Evolutionary conservation across 2,888 invertebrate species (phyloP).

Genomic region (Idaea biselata): DNA sequence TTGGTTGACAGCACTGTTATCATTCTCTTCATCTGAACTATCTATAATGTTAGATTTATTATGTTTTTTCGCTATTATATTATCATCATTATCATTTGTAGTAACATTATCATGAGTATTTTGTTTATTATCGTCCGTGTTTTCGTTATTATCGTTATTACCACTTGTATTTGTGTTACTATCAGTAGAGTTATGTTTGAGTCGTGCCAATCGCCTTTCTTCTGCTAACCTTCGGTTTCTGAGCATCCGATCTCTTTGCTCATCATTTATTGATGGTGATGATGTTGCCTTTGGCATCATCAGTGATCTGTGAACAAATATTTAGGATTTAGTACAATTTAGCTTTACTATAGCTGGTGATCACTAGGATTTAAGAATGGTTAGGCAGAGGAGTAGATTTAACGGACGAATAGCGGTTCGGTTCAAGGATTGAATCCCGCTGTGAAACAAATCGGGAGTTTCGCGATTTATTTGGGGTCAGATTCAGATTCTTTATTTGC

Average conservation of each 20-base stretch:
- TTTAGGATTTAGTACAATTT: not conserved
- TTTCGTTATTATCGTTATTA: slow-evolving; percentile 9
- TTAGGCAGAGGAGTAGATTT: no score
- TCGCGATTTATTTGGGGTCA: no score
- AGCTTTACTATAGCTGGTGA: not conserved
- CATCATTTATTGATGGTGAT: slow-evolving; percentile 78
- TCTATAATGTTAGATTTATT: slow-evolving; percentile 24
- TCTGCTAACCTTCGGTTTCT: slow-evolving; percentile 84
- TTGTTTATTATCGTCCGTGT: slow-evolving; percentile 6
- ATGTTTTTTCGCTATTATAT: slow-evolving; percentile 3
- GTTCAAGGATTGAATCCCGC: no score
- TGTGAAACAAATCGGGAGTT: no score
- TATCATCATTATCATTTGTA: slow-evolving; percentile 16
- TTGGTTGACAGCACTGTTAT: slow-evolving; percentile 33
- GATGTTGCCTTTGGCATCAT: slow-evolving; percentile 63
- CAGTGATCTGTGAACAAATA: slow-evolving; percentile 41
- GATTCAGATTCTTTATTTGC: no score
- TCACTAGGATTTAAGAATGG: not conserved
- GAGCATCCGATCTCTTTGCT: slow-evolving; percentile 84
- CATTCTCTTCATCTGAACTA: slow-evolving; percentile 42
- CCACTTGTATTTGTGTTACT: slow-evolving; percentile 17
- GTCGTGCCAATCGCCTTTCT: slow-evolving; percentile 81
- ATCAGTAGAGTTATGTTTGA: slow-evolving; percentile 44
- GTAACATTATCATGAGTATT: slow-evolving; percentile 22
- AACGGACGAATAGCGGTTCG: no score